Base-by-base conservation (phyloP, 2,797 vertebrate genomes). In the Cynopterus sphinx region DNA sequence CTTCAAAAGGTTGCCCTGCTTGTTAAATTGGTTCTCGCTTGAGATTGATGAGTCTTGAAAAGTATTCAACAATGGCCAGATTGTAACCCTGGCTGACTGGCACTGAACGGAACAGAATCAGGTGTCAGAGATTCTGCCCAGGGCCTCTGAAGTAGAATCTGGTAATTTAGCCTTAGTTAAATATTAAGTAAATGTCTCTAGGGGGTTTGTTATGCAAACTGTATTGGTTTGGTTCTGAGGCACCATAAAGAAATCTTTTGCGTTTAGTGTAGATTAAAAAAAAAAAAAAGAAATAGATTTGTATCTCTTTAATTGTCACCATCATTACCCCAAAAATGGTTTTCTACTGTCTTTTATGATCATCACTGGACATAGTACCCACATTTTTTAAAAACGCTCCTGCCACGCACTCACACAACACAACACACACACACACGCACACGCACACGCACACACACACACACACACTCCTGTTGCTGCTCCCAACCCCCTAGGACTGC, bases 161-260 rank as follows among this genome's bases (percentile, higher is more conserved):
- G 78, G 91, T 96, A 93, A 97, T 97, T 97, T 96, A 97, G 94
- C 78, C 85, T 91, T 93, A 94, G 97, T 98, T 98, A 98, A 97
- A 98, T 90, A 97, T 97, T 97, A 98, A 97, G 94, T 87, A 61
- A 90, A 33, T 75, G 82, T 73, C 94, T 93, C 77, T 46, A 49
- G 65, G 63, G 77, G 57, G 86, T n/a, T 73, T 95, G 87, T 82
- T 94, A 57, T 46, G 67, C 70, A 95, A 87, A 70, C 63, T 61
- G 55, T 53, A 77, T 75, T 87, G 74, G 85, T 87, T 90, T 26
- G 55, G 84, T 96, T 95, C 95, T 91, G 70, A 85, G 86, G 87
- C 74, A 93, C 83, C 93, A 22, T 67, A 51, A 94, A 65, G 78
- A 94, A 63, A 65, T 85, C 46, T 57, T 75, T 92, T 43, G 41